Conservation (phyloP, 2,888 invertebrate species). For the Sinhomidia bicolor region DNA sequence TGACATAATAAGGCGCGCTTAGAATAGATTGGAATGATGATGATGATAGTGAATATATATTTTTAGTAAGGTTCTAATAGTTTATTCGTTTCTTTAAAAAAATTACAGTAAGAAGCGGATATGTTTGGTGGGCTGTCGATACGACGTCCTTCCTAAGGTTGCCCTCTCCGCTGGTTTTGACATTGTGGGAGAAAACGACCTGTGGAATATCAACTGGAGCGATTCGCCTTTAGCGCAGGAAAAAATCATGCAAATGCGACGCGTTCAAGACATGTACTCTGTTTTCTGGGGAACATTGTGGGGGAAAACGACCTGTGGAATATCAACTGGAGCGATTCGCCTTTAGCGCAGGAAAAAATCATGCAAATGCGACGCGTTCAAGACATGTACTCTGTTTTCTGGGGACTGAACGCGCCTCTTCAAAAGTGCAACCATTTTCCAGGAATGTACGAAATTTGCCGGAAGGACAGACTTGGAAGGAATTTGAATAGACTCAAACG, state of each 20-base stretch:
- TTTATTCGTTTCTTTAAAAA: too few relatives aligned
- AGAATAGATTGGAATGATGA: too few relatives aligned
- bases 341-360: constrained; percentile 91
- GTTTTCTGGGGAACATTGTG: constrained; percentile 81
- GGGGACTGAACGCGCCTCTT: constrained; percentile 67
- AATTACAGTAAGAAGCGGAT: constrained; percentile 81
- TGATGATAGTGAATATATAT: too few relatives aligned
- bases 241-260: constrained; percentile 93
- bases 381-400: constrained; percentile 79
- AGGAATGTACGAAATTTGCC: constrained; percentile 93
- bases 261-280: constrained; percentile 84
- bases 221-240: constrained; percentile 93
- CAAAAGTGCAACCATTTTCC: constrained; percentile 97
- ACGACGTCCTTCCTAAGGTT: constrained; percentile 88
- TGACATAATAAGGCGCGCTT: constrained; percentile 10
- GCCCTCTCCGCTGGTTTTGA: constrained; percentile 88
- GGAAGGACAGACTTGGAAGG: constrained; percentile 93
- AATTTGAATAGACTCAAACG: constrained; percentile 95
- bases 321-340: constrained; percentile 94
- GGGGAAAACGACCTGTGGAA: constrained; percentile 93
- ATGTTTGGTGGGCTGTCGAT: constrained; percentile 88
- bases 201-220: constrained; percentile 96
- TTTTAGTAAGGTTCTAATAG: too few relatives aligned
- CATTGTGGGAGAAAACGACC: constrained; percentile 90
- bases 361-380: constrained; percentile 94